A percentile compares a stretch with the other conserved stretches of the same genome.
phyloP scores from a whole-genome alignment of 2,888 invertebrate species.

The Latrodectus hesperus region DNA sequence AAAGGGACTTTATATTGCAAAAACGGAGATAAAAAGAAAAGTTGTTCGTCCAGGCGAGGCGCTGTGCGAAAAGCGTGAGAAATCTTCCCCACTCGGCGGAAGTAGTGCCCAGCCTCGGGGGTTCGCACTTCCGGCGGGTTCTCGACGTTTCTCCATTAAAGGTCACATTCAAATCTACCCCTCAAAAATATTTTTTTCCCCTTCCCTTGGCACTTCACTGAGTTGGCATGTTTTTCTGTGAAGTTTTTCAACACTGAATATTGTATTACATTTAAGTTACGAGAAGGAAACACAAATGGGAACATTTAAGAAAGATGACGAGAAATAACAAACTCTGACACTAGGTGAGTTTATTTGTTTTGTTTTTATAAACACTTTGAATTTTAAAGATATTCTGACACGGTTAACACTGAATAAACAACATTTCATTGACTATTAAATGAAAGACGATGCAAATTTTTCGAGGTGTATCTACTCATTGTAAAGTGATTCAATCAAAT shows the following conservation, averaged over 20 bases:
- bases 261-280: too few species aligned
- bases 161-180: slow-evolving; percentile 49
- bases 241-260: not conserved
- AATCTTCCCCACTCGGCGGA: slow-evolving; percentile 29
- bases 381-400: too few species aligned
- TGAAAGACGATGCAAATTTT: too few species aligned
- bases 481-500: too few species aligned
- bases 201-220: slow-evolving; percentile 1
- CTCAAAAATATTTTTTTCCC: slow-evolving; percentile 11
- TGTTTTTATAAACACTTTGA: not conserved
- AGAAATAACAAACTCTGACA: too few species aligned
- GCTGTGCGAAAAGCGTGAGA: slow-evolving; percentile 53
- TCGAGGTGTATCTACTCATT: too few species aligned
- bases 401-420: too few species aligned
- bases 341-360: not conserved
- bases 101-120: slow-evolving; percentile 55
- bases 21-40: not conserved
- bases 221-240: slow-evolving; percentile 11
- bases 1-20: not conserved
- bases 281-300: too few species aligned
- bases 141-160: slow-evolving; percentile 13
- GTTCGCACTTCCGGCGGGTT: slow-evolving; percentile 50
- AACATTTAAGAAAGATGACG: too few species aligned
- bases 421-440: too few species aligned
- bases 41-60: slow-evolving; percentile 20